These are phyloP conservation scores for Caenorhabditis uteleia DNA, from an alignment of 2,888 invertebrate species.

Conservation along the genomic window DNA sequence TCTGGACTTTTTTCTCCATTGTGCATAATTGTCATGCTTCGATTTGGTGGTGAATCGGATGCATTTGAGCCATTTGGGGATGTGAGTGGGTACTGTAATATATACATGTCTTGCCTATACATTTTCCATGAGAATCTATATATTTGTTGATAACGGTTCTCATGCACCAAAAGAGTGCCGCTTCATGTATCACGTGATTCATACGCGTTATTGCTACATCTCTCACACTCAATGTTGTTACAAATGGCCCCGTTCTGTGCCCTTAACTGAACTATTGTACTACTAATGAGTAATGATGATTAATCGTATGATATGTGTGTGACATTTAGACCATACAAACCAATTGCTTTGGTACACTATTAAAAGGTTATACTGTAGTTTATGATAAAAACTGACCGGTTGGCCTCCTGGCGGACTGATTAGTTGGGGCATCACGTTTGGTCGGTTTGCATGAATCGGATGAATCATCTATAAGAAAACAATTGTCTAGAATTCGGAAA, in stretches of 20 bases:
- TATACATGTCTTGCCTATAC: background rate
- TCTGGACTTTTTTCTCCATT: slow-evolving; percentile 47
- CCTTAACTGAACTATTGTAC: no score
- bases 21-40: slow-evolving; percentile 34
- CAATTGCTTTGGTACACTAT: no score
- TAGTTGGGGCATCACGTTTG: slow-evolving; percentile 31
- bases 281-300: no score
- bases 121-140: background rate
- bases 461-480: slow-evolving; percentile 23
- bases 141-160: no score
- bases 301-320: no score
- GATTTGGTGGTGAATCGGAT: slow-evolving; percentile 46
- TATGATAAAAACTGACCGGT: slow-evolving; percentile 23
- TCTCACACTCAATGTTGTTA: no score
- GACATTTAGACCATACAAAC: no score
- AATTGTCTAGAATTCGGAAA: background rate
- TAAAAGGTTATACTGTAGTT: no score
- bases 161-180: background rate
- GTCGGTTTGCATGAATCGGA: slow-evolving; percentile 22
- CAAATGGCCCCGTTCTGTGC: no score
- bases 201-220: no score
- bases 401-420: slow-evolving; percentile 36
- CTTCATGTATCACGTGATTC: background rate
- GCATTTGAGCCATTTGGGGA: slow-evolving; percentile 47
- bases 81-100: slow-evolving; percentile 48